These are phyloP conservation scores for Jacana jacana DNA, from an alignment of 2,113 vertebrate species.

Conservation along the genomic window DNA sequence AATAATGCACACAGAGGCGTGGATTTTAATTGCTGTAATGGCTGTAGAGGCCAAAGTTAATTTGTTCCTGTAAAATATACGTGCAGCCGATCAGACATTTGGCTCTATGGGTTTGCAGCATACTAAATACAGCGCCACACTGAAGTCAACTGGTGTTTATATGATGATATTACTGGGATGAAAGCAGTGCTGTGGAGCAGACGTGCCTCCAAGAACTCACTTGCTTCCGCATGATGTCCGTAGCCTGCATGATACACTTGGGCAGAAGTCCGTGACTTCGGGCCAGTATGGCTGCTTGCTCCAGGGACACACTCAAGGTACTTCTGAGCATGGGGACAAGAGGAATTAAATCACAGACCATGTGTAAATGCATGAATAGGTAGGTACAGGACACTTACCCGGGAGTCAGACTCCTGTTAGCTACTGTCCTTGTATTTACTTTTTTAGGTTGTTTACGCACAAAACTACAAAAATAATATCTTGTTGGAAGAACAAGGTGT, in stretches of 20 bases:
- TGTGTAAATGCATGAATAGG: not conserved
- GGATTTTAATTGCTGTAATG: not conserved
- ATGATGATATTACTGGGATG: not conserved
- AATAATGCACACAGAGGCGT: not conserved
- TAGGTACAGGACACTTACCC: not conserved
- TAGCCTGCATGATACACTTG: constrained; percentile 96
- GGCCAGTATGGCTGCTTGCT: constrained; percentile 90
- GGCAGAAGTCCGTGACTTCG: constrained; percentile 93
- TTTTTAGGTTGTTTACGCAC: not conserved
- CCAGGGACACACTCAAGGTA: constrained; percentile 90
- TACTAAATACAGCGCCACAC: not conserved
- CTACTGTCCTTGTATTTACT: not conserved
- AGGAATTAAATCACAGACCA: not conserved
- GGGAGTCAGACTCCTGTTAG: not conserved
- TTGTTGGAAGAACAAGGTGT: not conserved
- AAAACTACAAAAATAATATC: not conserved
- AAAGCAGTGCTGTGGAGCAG: rapidly evolving
- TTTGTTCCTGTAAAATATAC: not conserved
- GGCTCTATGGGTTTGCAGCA: not conserved
- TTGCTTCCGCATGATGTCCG: constrained; percentile 98
- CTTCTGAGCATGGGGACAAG: constrained; percentile 72
- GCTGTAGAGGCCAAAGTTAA: not conserved
- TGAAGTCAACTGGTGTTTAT: not conserved
- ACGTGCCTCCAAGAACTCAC: constrained; percentile 54
- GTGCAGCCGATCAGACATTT: not conserved